These are phyloP conservation scores for Scomberomorus guttatus DNA, from an alignment of 2,797 vertebrate genomes.

Conservation along the genomic window DNA sequence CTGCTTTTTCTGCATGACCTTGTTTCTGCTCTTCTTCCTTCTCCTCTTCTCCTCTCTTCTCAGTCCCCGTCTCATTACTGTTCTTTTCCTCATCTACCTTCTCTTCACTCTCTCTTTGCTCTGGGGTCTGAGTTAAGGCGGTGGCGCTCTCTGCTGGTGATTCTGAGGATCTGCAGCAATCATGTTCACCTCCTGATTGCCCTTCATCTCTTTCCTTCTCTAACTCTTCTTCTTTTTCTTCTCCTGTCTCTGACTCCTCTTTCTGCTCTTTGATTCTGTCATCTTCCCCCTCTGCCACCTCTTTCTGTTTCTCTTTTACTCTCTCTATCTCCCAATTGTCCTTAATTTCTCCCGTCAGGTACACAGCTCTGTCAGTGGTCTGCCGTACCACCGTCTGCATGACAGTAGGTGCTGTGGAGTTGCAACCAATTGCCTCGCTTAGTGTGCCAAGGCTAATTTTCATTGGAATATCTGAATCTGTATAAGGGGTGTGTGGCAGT, in stretches of 20 bases:
- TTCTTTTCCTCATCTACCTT: neutral
- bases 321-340: constrained; percentile 61
- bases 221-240: constrained; percentile 1
- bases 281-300: constrained; percentile 1
- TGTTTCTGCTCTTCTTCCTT: neutral
- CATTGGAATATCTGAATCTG: constrained; percentile 19
- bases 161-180: constrained; percentile 15
- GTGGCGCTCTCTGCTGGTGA: constrained; percentile 45
- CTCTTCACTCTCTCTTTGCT: neutral
- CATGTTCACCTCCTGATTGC: neutral
- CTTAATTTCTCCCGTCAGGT: constrained; percentile 63
- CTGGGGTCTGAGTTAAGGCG: neutral
- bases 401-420: neutral
- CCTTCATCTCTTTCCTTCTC: neutral
- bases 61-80: neutral
- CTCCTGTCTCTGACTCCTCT: neutral
- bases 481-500: neutral
- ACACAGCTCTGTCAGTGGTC: constrained; percentile 69
- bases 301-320: constrained; percentile 16
- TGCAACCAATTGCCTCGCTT: constrained; percentile 44
- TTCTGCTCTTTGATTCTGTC: neutral
- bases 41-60: constrained; percentile 1
- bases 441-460: constrained; percentile 59
- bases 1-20: neutral
- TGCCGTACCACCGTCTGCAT: constrained; percentile 8